Percentiles rank a stretch among this genome's conserved stretches.
These are phyloP conservation scores for Drosophila flavopinicola DNA, from an alignment of 2,888 invertebrate species.

Conservation along the genomic window DNA sequence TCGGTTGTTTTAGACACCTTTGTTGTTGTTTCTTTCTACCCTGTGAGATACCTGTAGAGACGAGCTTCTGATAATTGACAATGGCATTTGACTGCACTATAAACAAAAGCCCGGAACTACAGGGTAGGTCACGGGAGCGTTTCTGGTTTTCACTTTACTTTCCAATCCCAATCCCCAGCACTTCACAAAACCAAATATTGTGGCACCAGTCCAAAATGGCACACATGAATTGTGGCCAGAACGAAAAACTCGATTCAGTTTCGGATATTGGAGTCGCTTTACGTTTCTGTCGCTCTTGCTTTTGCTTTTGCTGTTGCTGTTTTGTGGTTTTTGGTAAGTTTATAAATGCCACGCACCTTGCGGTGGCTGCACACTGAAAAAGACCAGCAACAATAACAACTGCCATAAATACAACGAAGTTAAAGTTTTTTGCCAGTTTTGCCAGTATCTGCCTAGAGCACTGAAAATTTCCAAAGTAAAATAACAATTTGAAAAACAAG, in stretches of 20 bases:
- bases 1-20: not conserved
- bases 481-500: slow-evolving; percentile 76
- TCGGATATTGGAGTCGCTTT: slow-evolving; percentile 3
- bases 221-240: slow-evolving; percentile 16
- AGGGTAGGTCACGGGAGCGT: slow-evolving; percentile 99
- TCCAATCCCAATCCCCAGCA: not conserved
- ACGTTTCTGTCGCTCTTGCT: not conserved
- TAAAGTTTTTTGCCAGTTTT: slow-evolving; percentile 56
- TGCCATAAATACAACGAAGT: slow-evolving; percentile 67
- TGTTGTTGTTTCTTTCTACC: slow-evolving; percentile 85
- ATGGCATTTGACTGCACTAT: slow-evolving; percentile 84
- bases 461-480: slow-evolving; percentile 67
- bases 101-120: slow-evolving; percentile 99
- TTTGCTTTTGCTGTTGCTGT: slow-evolving; percentile 4
- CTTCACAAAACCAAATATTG: slow-evolving; percentile 47
- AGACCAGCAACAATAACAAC: slow-evolving; percentile 46
- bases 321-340: slow-evolving; percentile 34
- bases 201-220: slow-evolving; percentile 34
- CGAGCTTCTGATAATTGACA: slow-evolving; percentile 95
- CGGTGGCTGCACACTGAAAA: slow-evolving; percentile 8
- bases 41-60: slow-evolving; percentile 99
- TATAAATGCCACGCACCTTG: slow-evolving; percentile 59
- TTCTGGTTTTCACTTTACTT: slow-evolving; percentile 43
- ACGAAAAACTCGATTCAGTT: slow-evolving; percentile 12
- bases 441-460: slow-evolving; percentile 62